Evolutionary conservation across 35 echinoderm and acorn worm genomes (phyloP).

Genomic region (Ophiothrix spiculata): DNA sequence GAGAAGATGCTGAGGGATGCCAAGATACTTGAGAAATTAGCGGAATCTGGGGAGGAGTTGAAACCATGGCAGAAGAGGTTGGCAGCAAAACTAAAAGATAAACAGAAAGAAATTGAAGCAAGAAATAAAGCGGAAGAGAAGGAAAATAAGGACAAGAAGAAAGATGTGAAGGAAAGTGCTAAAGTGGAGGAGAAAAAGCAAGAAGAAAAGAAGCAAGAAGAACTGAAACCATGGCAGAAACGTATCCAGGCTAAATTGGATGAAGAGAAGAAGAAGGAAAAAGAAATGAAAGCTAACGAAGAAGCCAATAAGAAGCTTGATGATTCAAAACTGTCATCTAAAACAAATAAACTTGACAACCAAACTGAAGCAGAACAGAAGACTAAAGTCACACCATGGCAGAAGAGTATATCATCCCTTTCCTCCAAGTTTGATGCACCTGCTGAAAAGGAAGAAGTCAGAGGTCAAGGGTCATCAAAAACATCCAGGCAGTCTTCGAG

Average conservation of each 20-base stretch:
- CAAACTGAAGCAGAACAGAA: not conserved
- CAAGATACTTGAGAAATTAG: not conserved
- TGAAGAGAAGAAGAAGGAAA: not conserved
- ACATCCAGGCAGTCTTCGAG: not conserved
- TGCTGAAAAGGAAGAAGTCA: not conserved
- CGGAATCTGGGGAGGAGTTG: not conserved
- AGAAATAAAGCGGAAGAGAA: conserved; percentile 11
- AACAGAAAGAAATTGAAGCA: conserved; percentile 19
- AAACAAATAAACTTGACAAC: not conserved
- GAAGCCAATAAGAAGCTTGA: conserved; percentile 17
- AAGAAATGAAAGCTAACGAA: conserved; percentile 11
- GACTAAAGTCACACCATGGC: not conserved
- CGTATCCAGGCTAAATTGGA: not conserved
- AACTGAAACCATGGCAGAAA: not conserved
- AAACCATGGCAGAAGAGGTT: not conserved
- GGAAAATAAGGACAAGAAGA: too few species aligned
- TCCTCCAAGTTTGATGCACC: not conserved
- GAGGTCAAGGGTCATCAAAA: not conserved
- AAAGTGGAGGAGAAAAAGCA: conserved; percentile 33
- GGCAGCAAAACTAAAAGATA: not conserved
- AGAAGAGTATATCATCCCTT: not conserved
- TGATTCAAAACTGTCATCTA: not conserved
- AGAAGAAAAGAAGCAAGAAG: conserved; percentile 24
- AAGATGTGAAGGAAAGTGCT: not conserved
- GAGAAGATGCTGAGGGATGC: not conserved